Evolutionary conservation across 1,140 invertebrate species (phyloP).

Genomic region (Drosophila tsacasi): DNA sequence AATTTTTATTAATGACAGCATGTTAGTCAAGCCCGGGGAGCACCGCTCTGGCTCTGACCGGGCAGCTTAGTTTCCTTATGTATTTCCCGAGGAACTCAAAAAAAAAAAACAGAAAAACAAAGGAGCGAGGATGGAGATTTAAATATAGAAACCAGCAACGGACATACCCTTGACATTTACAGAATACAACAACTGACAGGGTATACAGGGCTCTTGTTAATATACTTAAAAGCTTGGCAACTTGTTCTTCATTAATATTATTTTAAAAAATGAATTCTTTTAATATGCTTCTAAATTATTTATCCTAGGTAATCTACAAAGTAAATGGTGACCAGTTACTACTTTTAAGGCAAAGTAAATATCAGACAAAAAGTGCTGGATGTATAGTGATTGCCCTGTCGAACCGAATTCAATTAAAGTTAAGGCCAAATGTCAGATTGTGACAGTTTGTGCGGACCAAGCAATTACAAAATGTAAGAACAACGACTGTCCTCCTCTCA

Average conservation of each 20-base stretch:
- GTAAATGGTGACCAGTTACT: no score
- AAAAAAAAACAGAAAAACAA: conserved; percentile 18
- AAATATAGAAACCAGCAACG: conserved; percentile 11
- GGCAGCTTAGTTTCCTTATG: conserved; percentile 41
- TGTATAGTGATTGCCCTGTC: neutral
- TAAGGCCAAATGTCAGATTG: neutral
- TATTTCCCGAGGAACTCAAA: conserved; percentile 10
- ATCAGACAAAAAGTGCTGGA: no score
- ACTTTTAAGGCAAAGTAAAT: no score
- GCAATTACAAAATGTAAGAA: neutral
- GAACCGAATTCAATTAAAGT: neutral
- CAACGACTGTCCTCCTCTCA: neutral
- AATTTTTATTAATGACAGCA: conserved; percentile 74
- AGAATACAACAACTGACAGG: neutral
- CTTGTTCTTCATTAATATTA: neutral
- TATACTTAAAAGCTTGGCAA: neutral
- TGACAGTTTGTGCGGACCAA: conserved; percentile 2
- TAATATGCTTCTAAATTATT: neutral
- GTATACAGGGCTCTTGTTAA: neutral
- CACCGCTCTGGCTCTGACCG: conserved; percentile 7
- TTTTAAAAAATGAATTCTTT: neutral
- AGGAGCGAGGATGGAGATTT: neutral
- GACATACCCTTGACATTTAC: conserved; percentile 41
- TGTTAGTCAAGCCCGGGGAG: conserved; percentile 51
- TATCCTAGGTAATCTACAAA: no score